A percentile compares a stretch with the other conserved stretches of the same genome.
Conservation (phyloP, 2,888 invertebrate genomes). For the Orgyia antiqua region DNA sequence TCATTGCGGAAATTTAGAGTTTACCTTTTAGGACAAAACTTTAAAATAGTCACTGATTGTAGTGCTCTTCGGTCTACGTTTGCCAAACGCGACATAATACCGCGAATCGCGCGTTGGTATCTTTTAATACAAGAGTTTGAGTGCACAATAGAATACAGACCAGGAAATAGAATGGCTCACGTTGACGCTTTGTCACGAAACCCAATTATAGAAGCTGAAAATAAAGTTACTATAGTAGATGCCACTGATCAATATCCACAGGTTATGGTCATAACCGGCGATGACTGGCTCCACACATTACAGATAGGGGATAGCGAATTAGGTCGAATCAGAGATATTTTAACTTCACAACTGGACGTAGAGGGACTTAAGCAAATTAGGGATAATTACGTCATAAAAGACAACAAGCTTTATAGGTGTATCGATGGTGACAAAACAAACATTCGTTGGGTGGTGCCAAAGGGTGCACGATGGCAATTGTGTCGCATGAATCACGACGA, state of each 20-base stretch:
- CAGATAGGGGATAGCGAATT: not conserved
- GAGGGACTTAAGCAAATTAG: not conserved
- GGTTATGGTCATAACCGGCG: not conserved
- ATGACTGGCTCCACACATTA: not conserved
- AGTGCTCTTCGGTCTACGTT: not conserved
- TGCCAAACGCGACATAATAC: not conserved
- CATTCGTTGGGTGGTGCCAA: not conserved
- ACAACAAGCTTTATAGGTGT: not conserved
- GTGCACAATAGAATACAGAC: not conserved
- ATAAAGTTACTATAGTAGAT: not conserved
- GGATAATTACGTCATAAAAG: not conserved
- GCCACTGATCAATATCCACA: not conserved
- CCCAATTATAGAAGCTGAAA: too few relatives aligned
- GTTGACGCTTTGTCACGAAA: too few relatives aligned
- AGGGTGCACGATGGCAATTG: not conserved
- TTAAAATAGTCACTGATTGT: not conserved
- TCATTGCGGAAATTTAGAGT: not conserved
- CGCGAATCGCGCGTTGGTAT: not conserved
- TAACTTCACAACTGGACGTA: not conserved
- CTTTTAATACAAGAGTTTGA: not conserved
- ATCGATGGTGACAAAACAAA: not conserved
- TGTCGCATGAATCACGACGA: not conserved
- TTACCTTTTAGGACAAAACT: not conserved
- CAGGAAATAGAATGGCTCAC: too few relatives aligned
- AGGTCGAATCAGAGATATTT: not conserved